Evolutionary conservation across 2,888 invertebrate species (phyloP).

Genomic region (Callosobruchus maculatus): DNA sequence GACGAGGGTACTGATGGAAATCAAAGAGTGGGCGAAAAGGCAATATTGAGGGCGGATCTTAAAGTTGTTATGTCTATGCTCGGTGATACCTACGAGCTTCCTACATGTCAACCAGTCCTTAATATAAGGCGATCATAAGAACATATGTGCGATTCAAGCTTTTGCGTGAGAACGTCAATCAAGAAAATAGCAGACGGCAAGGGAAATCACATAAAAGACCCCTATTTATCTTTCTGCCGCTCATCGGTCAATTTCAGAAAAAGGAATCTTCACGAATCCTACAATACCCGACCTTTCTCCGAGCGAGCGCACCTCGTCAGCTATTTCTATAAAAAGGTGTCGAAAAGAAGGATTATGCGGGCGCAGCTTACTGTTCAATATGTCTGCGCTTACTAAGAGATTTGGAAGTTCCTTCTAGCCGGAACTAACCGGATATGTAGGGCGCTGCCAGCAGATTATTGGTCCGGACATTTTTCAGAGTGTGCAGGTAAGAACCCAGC

Average conservation of each 20-base stretch:
- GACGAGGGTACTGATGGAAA: too few relatives aligned
- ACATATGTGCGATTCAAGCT: too few relatives aligned
- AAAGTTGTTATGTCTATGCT: too few relatives aligned
- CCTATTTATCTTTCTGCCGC: neutral
- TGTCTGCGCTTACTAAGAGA: neutral
- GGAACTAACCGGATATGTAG: neutral
- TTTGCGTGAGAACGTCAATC: neutral
- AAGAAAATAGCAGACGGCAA: neutral
- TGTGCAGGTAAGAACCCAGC: neutral
- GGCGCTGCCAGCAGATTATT: too few relatives aligned
- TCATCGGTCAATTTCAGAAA: neutral
- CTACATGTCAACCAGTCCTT: too few relatives aligned
- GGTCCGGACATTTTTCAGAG: too few relatives aligned
- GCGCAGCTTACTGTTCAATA: neutral
- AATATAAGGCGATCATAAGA: too few relatives aligned
- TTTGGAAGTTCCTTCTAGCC: constrained; percentile 1
- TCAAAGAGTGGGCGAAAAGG: too few relatives aligned
- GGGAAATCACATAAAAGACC: neutral
- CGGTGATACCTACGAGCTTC: too few relatives aligned
- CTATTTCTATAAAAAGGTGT: neutral
- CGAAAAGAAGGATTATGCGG: neutral
- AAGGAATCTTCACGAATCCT: neutral
- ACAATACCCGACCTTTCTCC: neutral
- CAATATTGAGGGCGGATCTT: too few relatives aligned
- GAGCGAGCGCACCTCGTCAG: neutral